Evolutionary conservation across 1,140 invertebrate genomes (phyloP), one percentile per base, ranked within the genome.

Genomic region (Samia ricini): DNA sequence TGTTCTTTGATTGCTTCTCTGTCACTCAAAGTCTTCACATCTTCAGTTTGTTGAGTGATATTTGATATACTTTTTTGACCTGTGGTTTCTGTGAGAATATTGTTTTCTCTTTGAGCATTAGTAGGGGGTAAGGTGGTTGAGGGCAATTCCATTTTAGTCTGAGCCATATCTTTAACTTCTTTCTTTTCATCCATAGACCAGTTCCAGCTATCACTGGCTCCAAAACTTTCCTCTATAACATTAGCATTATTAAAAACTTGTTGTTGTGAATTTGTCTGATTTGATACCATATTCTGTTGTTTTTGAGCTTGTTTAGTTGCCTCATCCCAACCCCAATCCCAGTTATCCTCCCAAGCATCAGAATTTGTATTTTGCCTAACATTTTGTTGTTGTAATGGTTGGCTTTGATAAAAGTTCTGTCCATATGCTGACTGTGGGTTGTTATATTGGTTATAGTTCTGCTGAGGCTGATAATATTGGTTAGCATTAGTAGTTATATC

Each of bases 241-340:
- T 91, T 91, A 36, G 90, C 87, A 82, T 90, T 91, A 55, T 82
- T 80, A 52, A 69, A 81, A 0, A 63, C 58, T 50, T 69, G 77
- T 61, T 63, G 68, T 55, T 74, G 74, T 21, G 66, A 56, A 22
- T 58, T 33, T 61, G 59, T 60, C 36, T 78, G 74, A 15, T 55
- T 50, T 20, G 63, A 36, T 21, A 42, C 55, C 21, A 60, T 20
- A 50, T 75, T 72, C 29, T 33, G 55, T 57, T 57, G 56, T 19
- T 81, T 83, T 56, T 79, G 79, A 36, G 71, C 73, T 63, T 88
- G 83, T 60, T 89, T 87, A 18, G 83, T 70, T 48, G 81, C 71
- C 23, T 91, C 90, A 29, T 91, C 88, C 88, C 87, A 89, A 0
- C 88, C 88, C 90, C 90, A 91, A 56, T 88, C 84, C 89, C 89